phyloP scores from a whole-genome alignment of 2,888 invertebrate genomes.

The Volucella inflata region DNA sequence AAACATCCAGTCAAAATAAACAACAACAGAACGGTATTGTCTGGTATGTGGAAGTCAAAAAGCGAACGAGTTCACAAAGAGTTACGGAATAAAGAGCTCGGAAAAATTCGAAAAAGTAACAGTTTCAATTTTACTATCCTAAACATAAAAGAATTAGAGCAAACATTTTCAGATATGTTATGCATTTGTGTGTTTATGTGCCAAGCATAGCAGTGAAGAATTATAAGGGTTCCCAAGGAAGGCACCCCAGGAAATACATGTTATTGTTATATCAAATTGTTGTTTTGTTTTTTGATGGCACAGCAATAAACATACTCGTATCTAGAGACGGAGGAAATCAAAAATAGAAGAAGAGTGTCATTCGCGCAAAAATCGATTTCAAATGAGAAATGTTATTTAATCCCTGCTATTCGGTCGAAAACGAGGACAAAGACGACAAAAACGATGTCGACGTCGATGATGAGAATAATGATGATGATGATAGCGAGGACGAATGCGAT shows the following conservation, averaged over 20 bases:
- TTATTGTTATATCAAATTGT: constrained; percentile 67
- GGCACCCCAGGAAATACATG: constrained; percentile 59
- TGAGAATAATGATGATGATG: constrained; percentile 37
- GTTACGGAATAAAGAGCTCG: not conserved
- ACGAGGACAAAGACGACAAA: constrained; percentile 38
- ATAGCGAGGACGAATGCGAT: constrained; percentile 61
- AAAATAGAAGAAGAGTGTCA: constrained; percentile 63
- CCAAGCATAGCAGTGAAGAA: constrained; percentile 18
- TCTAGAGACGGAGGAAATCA: constrained; percentile 34
- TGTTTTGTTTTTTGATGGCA: constrained; percentile 53
- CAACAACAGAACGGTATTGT: constrained; percentile 5
- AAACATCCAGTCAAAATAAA: constrained; percentile 63
- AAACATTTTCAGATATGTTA: constrained; percentile 46
- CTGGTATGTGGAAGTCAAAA: constrained; percentile 52
- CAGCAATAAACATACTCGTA: constrained; percentile 51
- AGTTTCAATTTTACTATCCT: constrained; percentile 48
- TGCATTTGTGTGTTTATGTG: constrained; percentile 12
- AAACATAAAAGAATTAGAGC: constrained; percentile 53
- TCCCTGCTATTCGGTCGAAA: constrained; percentile 41
- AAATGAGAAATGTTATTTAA: constrained; percentile 73
- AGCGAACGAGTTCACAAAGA: constrained; percentile 34
- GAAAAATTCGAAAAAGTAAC: constrained; percentile 35
- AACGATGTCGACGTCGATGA: constrained; percentile 22
- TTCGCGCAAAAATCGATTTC: constrained; percentile 72
- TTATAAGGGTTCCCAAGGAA: constrained; percentile 5